Evolutionary conservation across 2,113 vertebrate genomes (phyloP).

Genomic region (Madoqua kirkii): DNA sequence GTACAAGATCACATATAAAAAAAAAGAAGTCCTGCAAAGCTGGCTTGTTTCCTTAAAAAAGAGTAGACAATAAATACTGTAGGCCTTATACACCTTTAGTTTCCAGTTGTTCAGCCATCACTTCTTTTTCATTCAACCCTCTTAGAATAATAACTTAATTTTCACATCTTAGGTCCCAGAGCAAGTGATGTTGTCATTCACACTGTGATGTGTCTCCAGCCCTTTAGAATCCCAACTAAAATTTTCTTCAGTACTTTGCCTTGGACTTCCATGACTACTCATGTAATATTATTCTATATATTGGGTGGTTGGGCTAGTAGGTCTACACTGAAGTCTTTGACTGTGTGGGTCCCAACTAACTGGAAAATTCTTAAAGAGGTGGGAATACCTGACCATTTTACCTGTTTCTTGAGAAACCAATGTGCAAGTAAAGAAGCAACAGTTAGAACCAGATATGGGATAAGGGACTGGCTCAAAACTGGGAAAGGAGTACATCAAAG

Average conservation of each 20-base stretch:
- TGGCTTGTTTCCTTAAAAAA: not conserved
- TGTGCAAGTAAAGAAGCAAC: not conserved
- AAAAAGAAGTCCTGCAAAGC: not conserved
- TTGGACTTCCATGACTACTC: not conserved
- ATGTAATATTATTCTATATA: not conserved
- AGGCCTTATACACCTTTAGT: not conserved
- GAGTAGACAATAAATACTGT: not conserved
- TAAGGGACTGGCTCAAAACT: not conserved
- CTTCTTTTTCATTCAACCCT: not conserved
- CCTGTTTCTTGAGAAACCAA: not conserved
- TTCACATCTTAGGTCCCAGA: not conserved
- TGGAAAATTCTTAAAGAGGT: not conserved
- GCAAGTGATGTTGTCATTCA: not conserved
- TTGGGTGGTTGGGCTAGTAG: not conserved
- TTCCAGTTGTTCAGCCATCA: not conserved
- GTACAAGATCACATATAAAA: not conserved
- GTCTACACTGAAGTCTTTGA: not conserved
- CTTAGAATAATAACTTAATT: not conserved
- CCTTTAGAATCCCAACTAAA: not conserved
- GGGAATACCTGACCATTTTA: not conserved
- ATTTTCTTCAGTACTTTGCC: not conserved
- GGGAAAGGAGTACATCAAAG: not conserved
- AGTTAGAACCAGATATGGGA: not conserved
- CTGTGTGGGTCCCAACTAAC: not conserved
- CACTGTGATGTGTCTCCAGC: not conserved